Base-by-base conservation (phyloP, 2,888 invertebrate species). In the Protonemura montana region DNA sequence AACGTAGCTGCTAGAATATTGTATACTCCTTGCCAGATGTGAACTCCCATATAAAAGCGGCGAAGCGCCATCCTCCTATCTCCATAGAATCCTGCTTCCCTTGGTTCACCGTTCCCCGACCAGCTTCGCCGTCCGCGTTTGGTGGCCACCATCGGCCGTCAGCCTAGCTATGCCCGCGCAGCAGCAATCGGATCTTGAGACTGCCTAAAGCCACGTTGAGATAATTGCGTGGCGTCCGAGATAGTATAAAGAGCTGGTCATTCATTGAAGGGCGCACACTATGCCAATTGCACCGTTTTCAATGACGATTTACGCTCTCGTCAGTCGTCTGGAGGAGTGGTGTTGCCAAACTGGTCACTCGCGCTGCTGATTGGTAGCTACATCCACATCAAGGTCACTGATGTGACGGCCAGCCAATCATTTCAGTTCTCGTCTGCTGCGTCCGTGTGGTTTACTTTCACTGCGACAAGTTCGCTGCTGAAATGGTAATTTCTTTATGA, bases 21-120 rank as follows among this genome's bases (percentile, higher is more conserved):
- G 84, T 84, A 84, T 84, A 84, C 29, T 84, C 59, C 21, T 26
- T 59, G 29, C 29, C 84, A 59, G 84, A 84, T 59, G 76, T 42
- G 81, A 29, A 81, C 81, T 29, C 29, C 28, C 78, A 81, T 30
- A 81, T 81, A 81, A 81, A 81, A 81, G 30, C 81, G 26, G 30
- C 28, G 30, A 81, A 81, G 30, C 81, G 26, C 81, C 28, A 29
- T 30, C 81, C 81, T 29, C 30, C 81, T 81, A 81, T 30, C 28
- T 27, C 81, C 81, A 27, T 30, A 81, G 59, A 59, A 59, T 13
- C 6, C 59, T 59, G 59, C 59, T 59, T 59, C 59, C 59, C 59
- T 13, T 3, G 59, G 59, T 59, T 59, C 1, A 21, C 59, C 59
- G 13, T 13, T 59, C 13, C 59, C 59, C 59, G 7, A 21, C 59